A percentile compares a stretch with the other conserved stretches of the same genome.
Conservation (phyloP, 2,113 vertebrate genomes). For the Malurus cyaneus region DNA sequence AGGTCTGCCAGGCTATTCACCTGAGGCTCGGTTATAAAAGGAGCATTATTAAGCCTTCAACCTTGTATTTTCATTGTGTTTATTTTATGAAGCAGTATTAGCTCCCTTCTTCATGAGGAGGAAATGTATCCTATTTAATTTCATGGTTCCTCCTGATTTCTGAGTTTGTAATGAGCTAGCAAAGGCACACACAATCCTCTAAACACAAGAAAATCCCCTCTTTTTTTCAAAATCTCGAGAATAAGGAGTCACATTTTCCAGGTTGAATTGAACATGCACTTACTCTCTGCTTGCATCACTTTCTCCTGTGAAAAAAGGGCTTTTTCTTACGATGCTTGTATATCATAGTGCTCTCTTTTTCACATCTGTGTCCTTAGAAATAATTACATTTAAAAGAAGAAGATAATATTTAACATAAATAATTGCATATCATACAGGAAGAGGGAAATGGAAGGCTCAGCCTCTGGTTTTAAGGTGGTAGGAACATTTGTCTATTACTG, state of each 20-base stretch:
- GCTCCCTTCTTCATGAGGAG: not conserved
- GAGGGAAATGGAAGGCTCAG: not conserved
- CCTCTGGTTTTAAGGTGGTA: not conserved
- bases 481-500: not conserved
- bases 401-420: not conserved
- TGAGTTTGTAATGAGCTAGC: not conserved
- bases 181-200: not conserved
- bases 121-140: not conserved
- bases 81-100: slow-evolving; percentile 1
- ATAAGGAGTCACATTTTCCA: not conserved
- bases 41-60: slow-evolving; percentile 1
- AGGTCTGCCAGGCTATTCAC: not conserved
- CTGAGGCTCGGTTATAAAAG: not conserved
- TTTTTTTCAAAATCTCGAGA: not conserved
- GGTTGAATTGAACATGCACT: not conserved
- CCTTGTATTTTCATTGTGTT: slow-evolving; percentile 10
- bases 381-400: not conserved
- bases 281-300: not conserved
- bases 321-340: not conserved
- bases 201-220: not conserved
- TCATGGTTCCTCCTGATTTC: not conserved
- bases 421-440: not conserved
- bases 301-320: not conserved
- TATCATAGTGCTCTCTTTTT: not conserved
- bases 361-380: not conserved